Percentiles rank a stretch among this genome's conserved stretches.
Conservation (phyloP, 2,113 vertebrate species). For the Macaca nemestrina region DNA sequence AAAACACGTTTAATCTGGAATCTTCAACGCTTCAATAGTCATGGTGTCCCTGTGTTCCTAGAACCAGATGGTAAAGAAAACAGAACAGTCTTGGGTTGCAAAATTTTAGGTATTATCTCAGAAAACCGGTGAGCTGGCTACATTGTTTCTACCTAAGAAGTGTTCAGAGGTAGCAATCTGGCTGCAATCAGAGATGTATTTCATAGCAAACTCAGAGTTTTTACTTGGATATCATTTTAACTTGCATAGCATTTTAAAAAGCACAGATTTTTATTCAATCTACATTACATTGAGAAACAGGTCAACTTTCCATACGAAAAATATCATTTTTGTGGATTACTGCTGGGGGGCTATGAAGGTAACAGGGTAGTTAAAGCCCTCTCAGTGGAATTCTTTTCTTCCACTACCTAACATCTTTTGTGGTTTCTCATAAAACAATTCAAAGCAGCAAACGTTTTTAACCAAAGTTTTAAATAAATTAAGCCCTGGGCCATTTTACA, state of each 20-base stretch:
- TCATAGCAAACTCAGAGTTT: neutral
- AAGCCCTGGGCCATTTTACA: neutral
- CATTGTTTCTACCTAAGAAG: neutral
- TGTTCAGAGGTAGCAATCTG: neutral
- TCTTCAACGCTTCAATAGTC: neutral
- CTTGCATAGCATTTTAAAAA: neutral
- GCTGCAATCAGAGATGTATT: neutral
- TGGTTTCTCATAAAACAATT: neutral
- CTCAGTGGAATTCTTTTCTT: fast-evolving
- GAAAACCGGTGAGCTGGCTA: neutral
- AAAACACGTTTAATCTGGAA: neutral
- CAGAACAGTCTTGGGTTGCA: neutral
- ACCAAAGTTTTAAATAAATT: neutral
- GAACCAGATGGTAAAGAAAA: neutral
- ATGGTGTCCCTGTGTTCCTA: neutral
- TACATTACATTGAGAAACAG: neutral
- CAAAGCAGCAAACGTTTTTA: neutral
- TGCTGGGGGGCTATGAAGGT: neutral
- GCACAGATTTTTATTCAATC: neutral
- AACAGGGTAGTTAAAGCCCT: neutral
- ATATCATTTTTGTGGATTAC: neutral
- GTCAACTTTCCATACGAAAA: neutral
- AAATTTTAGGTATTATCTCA: neutral
- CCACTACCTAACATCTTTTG: neutral
- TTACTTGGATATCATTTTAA: neutral